Conservation (phyloP, 2,797 vertebrate genomes). For the Phalloptychus januarius region DNA sequence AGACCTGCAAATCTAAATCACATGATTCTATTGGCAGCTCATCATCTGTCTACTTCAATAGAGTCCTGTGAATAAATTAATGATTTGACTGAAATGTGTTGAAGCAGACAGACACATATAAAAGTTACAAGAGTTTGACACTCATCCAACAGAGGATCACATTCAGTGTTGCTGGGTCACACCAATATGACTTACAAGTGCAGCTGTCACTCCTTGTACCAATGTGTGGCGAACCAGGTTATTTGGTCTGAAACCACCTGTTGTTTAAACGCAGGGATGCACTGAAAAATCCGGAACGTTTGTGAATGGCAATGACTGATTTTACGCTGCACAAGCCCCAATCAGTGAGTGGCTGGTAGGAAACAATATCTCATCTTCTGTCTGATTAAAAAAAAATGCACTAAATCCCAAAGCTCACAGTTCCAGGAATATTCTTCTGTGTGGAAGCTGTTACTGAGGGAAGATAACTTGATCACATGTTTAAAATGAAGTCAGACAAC, state of each 20-base stretch:
- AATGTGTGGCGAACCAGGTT: slow-evolving; percentile 1
- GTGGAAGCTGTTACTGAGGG: not conserved
- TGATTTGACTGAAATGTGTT: not conserved
- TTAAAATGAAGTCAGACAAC: not conserved
- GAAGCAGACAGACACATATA: not conserved
- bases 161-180: not conserved
- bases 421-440: not conserved
- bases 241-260: not conserved
- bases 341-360: not conserved
- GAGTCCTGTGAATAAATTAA: not conserved
- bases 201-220: not conserved
- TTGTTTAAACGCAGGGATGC: not conserved
- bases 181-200: slow-evolving; percentile 3
- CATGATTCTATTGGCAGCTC: not conserved
- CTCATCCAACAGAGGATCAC: not conserved
- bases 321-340: not conserved
- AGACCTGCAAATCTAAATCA: not conserved
- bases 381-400: not conserved
- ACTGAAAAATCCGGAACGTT: not conserved
- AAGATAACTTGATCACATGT: not conserved
- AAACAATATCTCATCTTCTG: not conserved
- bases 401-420: not conserved
- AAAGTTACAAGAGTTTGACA: not conserved
- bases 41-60: not conserved
- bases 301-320: not conserved